Conservation (phyloP, 64 coral and sea anemone genomes). For the Dendrophyllia cribrosa region DNA sequence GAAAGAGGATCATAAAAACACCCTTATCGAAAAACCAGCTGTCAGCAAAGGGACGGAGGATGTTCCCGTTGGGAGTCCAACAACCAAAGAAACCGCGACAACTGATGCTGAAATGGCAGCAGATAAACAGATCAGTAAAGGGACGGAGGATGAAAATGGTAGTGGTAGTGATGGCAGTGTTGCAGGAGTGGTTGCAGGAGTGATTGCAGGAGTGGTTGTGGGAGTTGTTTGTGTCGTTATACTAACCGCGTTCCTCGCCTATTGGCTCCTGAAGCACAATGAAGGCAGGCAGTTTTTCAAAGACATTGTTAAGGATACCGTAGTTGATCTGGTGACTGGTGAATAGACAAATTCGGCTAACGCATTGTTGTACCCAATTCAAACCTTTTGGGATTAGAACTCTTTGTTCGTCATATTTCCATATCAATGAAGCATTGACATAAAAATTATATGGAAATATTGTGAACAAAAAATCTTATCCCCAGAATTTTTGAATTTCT, state of each 20-base stretch:
- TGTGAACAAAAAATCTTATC: no score
- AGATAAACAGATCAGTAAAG: neutral
- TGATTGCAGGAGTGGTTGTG: constrained; percentile 90
- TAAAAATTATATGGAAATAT: no score
- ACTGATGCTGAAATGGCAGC: neutral
- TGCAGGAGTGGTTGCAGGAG: constrained; percentile 73
- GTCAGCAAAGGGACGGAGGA: neutral
- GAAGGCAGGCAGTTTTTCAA: constrained; percentile 65
- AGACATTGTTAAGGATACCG: no score
- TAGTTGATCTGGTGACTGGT: no score
- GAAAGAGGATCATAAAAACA: neutral
- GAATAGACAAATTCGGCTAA: no score
- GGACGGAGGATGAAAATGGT: neutral
- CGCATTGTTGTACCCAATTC: no score
- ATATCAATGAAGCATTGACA: no score
- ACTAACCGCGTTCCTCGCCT: constrained; percentile 94
- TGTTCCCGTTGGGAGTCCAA: neutral
- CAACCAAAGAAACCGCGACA: neutral
- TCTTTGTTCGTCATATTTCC: no score
- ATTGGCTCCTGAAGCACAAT: constrained; percentile 91
- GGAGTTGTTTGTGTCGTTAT: constrained; percentile 91
- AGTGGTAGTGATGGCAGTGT: neutral
- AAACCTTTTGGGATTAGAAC: no score
- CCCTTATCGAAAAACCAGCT: no score
- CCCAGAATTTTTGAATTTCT: no score